Conservation (phyloP, 1,140 invertebrate species). For the Danaus melanippus region DNA sequence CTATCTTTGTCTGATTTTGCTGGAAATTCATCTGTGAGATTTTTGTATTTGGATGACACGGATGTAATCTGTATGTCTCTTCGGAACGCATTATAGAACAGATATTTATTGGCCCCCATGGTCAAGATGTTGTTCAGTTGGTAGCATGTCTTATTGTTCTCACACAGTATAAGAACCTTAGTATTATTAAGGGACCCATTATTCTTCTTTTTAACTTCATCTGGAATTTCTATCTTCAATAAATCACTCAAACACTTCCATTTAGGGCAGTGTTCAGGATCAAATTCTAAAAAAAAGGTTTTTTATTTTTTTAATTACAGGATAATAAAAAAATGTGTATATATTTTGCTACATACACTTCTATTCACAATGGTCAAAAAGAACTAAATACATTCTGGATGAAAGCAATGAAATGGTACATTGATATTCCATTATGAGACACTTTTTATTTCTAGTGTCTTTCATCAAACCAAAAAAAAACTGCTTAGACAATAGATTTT, state of each 20-base stretch:
- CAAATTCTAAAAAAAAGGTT: slow-evolving; percentile 74
- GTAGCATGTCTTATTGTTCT: slow-evolving; percentile 85
- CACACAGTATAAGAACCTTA: slow-evolving; percentile 87
- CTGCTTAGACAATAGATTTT: too few relatives aligned
- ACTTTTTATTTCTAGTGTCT: too few relatives aligned
- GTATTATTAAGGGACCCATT: slow-evolving; percentile 65
- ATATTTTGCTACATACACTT: too few relatives aligned
- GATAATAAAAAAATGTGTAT: too few relatives aligned
- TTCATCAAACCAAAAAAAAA: too few relatives aligned
- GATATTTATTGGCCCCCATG: slow-evolving; percentile 77
- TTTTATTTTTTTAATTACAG: too few relatives aligned
- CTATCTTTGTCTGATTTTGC: slow-evolving; percentile 21
- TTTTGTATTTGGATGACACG: slow-evolving; percentile 70
- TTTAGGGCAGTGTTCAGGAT: slow-evolving; percentile 90
- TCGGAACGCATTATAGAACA: slow-evolving; percentile 74
- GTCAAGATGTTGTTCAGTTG: slow-evolving; percentile 84
- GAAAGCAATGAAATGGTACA: too few relatives aligned
- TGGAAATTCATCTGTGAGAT: slow-evolving; percentile 34
- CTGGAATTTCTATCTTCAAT: slow-evolving; percentile 84
- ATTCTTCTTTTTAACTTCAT: slow-evolving; percentile 72
- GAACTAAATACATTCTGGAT: too few relatives aligned
- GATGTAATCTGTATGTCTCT: slow-evolving; percentile 72
- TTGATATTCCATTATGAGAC: too few relatives aligned
- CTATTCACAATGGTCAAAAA: too few relatives aligned
- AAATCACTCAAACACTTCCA: slow-evolving; percentile 88